Percentiles rank a stretch among this genome's conserved stretches.
phyloP scores from a whole-genome alignment of 2,888 invertebrate genomes.

The Dioctria rufipes region DNA sequence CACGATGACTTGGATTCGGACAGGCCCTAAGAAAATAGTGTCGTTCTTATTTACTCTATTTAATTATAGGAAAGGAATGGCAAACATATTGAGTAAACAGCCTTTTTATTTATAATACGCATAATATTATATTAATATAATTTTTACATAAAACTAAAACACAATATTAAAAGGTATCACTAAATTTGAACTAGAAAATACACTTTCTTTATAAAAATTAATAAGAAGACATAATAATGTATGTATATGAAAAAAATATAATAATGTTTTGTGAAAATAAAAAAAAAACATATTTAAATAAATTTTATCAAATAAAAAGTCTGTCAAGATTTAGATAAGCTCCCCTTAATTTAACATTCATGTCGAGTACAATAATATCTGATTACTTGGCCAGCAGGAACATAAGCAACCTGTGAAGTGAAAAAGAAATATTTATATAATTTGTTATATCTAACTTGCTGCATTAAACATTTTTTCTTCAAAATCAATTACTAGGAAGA shows the following conservation, averaged over 20 bases:
- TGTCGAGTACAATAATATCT: conserved; percentile 4
- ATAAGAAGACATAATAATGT: conserved; percentile 22
- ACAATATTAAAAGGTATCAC: conserved; percentile 29
- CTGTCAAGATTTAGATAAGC: conserved; percentile 19
- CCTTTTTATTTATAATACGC: too few relatives aligned
- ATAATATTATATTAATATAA: background rate
- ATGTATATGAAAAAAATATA: conserved; percentile 42
- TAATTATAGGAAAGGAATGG: too few relatives aligned
- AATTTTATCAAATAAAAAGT: conserved; percentile 20
- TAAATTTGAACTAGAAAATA: conserved; percentile 37
- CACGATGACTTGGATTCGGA: too few relatives aligned
- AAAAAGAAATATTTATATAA: conserved; percentile 60
- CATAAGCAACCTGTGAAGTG: conserved; percentile 83
- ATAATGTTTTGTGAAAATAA: conserved; percentile 54
- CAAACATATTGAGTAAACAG: too few relatives aligned
- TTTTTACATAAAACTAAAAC: background rate
- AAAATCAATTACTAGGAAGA: too few relatives aligned
- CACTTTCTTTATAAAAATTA: conserved; percentile 39
- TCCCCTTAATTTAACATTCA: conserved; percentile 11
- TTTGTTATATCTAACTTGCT: too few relatives aligned
- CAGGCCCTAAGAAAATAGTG: too few relatives aligned
- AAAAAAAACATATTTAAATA: conserved; percentile 46
- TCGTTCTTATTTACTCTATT: too few relatives aligned
- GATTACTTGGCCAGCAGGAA: conserved; percentile 83
- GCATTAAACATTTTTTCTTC: too few relatives aligned